Evolutionary conservation across 2,888 invertebrate species (phyloP).

Genomic region (Zygothrica quintamaculata): DNA sequence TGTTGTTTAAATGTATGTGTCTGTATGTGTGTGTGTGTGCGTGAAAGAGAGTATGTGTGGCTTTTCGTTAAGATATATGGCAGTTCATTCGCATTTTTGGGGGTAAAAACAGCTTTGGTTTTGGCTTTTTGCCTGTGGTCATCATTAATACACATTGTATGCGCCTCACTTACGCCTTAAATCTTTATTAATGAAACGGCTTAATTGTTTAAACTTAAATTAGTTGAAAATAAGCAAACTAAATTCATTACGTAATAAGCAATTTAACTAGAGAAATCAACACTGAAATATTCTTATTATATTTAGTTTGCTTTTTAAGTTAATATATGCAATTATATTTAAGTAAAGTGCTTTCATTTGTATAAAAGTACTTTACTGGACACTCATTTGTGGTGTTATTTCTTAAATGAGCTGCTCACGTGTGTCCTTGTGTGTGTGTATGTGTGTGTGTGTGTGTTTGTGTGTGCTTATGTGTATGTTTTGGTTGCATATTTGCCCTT

Average conservation of each 20-base stretch:
- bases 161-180: slow-evolving; percentile 42
- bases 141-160: slow-evolving; percentile 48
- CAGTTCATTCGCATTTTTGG: slow-evolving; percentile 31
- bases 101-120: slow-evolving; percentile 48
- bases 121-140: slow-evolving; percentile 36
- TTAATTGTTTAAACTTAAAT: slow-evolving; percentile 30
- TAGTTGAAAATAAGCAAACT: too few species aligned
- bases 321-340: too few species aligned
- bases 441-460: too few species aligned
- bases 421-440: too few species aligned
- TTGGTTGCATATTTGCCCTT: slow-evolving; percentile 68
- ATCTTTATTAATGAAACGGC: slow-evolving; percentile 51
- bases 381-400: background rate
- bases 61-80: slow-evolving; percentile 25
- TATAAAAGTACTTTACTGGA: background rate
- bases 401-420: slow-evolving; percentile 10
- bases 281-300: too few species aligned
- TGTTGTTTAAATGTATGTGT: slow-evolving; percentile 18
- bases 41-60: slow-evolving; percentile 3
- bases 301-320: too few species aligned
- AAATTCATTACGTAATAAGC: too few species aligned
- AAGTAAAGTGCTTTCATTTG: slow-evolving; percentile 2
- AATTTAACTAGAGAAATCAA: too few species aligned
- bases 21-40: background rate
- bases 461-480: too few species aligned